Base-by-base conservation (phyloP, 2,113 vertebrate genomes). In the Polypterus bichir region DNA sequence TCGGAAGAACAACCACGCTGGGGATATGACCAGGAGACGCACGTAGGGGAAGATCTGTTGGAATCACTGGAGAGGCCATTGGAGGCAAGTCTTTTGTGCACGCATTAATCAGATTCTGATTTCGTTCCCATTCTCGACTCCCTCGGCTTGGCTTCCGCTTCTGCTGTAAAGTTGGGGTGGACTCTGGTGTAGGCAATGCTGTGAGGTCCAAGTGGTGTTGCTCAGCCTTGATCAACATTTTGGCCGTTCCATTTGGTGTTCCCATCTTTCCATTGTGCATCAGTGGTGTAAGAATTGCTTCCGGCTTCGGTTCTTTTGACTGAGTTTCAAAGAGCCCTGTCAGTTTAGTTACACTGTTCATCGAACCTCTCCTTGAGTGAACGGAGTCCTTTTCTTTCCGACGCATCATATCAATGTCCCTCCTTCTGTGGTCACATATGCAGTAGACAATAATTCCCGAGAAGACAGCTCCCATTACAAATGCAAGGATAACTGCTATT, bases 331-430 rank as follows among this genome's bases (percentile, higher is more conserved):
- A 98, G 70, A 98, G 87, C 54, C 94, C 92, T 1, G 92, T 92
- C 73, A 97, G 87, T 73, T 98, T 98, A 71, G 94, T 94, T 68
- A 97, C 94, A 0, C 96, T 98, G 84, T 92, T 91, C 96, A 97
- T 97, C 57, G 96, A 98, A n/a, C 90, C 89, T 0, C 94, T 81
- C 49, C 92, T 86, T 46, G 92, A 89, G 71, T 91, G 90, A 1
- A 79, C 64, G 54, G 90, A 75, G 63, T 97, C 96, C 73, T 94
- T 95, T 70, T 97, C 92, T 69, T 94, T 95, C 65, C 88, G 92
- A 66, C 89, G 85, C 1, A 81, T 76, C 6, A 80, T 73, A 6
- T 92, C 79, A n/a, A 90, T 67, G 51, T 97, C 92, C 6, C 92
- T 86, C 57, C 90, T 91, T 44, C 91, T 86, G 76, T 95, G 93